Conservation (phyloP, 2,797 vertebrate species). For the Hipposideros larvatus region DNA sequence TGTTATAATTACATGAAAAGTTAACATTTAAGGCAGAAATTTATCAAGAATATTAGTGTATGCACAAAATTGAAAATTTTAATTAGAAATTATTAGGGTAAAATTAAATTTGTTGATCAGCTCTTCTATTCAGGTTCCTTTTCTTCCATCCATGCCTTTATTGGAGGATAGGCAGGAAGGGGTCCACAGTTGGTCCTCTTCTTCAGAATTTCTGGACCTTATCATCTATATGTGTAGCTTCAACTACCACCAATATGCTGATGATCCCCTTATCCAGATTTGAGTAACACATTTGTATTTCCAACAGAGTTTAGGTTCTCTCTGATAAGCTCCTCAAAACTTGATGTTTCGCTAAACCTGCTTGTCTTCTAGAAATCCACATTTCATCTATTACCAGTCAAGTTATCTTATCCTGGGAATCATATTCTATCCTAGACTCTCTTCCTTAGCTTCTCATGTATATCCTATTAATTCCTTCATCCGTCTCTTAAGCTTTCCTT, state of each 20-base stretch:
- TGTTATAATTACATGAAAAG: slow-evolving; percentile 26
- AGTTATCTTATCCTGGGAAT: not conserved
- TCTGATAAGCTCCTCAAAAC: not conserved
- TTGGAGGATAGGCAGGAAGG: not conserved
- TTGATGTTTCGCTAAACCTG: not conserved
- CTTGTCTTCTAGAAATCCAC: not conserved
- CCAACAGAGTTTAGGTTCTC: not conserved
- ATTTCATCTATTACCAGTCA: not conserved
- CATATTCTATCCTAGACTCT: not conserved
- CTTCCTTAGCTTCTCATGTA: not conserved
- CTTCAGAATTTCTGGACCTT: not conserved
- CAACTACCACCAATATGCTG: not conserved
- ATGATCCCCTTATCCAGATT: not conserved
- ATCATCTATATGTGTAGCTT: not conserved
- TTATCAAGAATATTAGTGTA: not conserved
- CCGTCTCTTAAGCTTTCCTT: not conserved
- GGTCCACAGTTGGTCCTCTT: not conserved
- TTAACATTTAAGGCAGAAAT: slow-evolving; percentile 40
- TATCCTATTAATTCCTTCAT: not conserved
- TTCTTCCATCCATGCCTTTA: not conserved
- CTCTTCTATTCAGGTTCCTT: not conserved
- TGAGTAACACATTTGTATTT: slow-evolving; percentile 3
- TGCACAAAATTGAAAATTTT: slow-evolving; percentile 35
- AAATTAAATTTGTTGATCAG: not conserved
- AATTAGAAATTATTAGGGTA: slow-evolving; percentile 28